Conservation (phyloP, 1,140 invertebrate genomes). For the Paraescarpia echinospica region DNA sequence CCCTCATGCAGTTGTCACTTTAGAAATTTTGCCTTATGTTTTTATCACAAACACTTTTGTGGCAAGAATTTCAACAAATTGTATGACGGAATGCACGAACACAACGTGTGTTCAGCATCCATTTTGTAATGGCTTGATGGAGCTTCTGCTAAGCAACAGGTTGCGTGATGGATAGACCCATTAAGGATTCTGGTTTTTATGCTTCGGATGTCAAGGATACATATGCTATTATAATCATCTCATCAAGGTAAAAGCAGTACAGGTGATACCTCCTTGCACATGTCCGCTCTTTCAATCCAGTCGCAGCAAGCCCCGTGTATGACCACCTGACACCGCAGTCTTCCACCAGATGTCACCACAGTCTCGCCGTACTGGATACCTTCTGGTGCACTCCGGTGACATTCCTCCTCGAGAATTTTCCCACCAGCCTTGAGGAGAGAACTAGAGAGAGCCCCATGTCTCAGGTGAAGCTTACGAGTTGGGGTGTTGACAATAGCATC, state of each 20-base stretch:
- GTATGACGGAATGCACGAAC: too few species aligned
- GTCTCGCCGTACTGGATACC: constrained; percentile 1
- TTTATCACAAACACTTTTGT: too few species aligned
- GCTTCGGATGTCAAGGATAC: not conserved
- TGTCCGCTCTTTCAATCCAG: not conserved
- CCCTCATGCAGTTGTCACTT: too few species aligned
- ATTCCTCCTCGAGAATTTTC: not conserved
- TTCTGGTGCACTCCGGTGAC: not conserved
- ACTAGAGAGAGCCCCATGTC: not conserved
- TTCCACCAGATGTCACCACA: not conserved
- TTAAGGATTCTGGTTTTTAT: not conserved
- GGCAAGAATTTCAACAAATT: too few species aligned
- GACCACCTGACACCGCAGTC: not conserved
- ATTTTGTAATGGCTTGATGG: too few species aligned
- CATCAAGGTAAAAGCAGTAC: not conserved
- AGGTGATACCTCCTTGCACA: not conserved
- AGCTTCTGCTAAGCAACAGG: too few species aligned
- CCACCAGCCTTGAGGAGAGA: constrained; percentile 1
- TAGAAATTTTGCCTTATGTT: too few species aligned
- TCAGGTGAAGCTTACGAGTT: not conserved
- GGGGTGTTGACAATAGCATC: not conserved
- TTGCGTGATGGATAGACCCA: not conserved
- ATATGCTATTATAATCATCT: not conserved
- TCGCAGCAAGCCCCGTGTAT: not conserved
- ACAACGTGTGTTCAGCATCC: too few species aligned